These are phyloP conservation scores for Bombyx mandarina DNA, from an alignment of 1,140 invertebrate species.

Conservation along the genomic window DNA sequence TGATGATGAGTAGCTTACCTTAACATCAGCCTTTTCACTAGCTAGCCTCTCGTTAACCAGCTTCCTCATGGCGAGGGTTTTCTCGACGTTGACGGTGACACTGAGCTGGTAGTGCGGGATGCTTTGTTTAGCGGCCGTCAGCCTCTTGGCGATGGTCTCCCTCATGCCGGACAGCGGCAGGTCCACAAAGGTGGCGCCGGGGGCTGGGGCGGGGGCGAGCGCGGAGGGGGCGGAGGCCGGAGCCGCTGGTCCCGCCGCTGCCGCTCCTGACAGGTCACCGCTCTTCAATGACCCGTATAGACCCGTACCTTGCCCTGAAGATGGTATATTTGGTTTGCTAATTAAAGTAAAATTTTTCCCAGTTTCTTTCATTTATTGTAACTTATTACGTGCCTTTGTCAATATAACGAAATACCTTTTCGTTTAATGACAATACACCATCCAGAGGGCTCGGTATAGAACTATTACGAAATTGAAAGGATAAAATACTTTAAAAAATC, in stretches of 20 bases:
- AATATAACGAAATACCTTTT: no score
- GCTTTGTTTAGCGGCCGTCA: conserved; percentile 91
- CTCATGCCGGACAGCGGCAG: conserved; percentile 91
- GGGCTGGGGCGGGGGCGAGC: conserved; percentile 34
- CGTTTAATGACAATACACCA: no score
- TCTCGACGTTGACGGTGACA: conserved; percentile 90
- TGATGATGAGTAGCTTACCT: conserved; percentile 19
- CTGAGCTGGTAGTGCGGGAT: conserved; percentile 98
- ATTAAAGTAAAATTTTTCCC: no score
- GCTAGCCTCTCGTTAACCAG: conserved; percentile 84
- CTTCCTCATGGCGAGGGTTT: conserved; percentile 74
- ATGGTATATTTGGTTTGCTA: conserved; percentile 6
- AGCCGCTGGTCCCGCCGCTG: conserved; percentile 39
- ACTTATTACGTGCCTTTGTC: no score
- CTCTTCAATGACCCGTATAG: conserved; percentile 91
- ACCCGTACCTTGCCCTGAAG: conserved; percentile 84
- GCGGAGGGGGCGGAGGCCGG: conserved; percentile 32
- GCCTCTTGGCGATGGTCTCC: conserved; percentile 90
- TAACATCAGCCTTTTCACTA: conserved; percentile 77
- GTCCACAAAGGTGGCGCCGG: conserved; percentile 78
- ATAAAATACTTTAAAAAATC: no score
- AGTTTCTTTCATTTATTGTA: no score
- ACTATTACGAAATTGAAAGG: no score
- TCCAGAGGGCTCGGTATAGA: no score
- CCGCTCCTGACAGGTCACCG: conserved; percentile 81